Evolutionary conservation across 1,140 invertebrate genomes (phyloP), one percentile per base, ranked within the genome.

Genomic region (Calliphora vicina): DNA sequence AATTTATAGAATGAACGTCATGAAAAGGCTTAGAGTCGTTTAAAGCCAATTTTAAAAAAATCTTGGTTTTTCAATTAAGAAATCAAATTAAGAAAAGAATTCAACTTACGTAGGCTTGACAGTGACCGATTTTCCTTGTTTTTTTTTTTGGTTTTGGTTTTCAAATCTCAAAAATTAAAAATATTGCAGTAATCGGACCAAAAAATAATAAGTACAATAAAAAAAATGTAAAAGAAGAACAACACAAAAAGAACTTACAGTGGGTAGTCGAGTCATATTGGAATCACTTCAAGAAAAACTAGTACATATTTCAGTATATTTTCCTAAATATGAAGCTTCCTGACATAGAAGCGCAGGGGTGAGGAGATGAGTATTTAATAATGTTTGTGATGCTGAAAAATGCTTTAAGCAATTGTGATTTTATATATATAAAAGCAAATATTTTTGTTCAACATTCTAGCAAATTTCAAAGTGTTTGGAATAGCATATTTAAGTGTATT

Each of bases 71-170:
- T 74, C 72, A 50, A 50, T 6, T 50, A 43, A 78, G 23, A 45
- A 45, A 42, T 76, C 15, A 76, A 76, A 45, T 20, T 76, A 45
- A 13, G 8, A 78, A 9, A 78, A 25, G 12, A 78, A 42, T 25
- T 35, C 10, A 42, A 78, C 74, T 78, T 78, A 78, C 74, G 74
- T 78, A 78, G 74, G 74, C 74, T 78, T 78, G 74, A 78, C 74
- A 78, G 74, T 78, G 74, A 45, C 74, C 74, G 74, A 78, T 78
- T 78, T 78, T 78, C 74, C 74, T 78, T 78, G 74, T 78, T 78
- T 78, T 78, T 78, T 78, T 43, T 23, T 78, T 43, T 23, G 23
- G 13, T 76, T 76, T 76, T 76, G 12, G 23, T 13, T 78, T 23
- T 78, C 61, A 67, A 67, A 67, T 67, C 61, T 67, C 61, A 67